phyloP scores from a whole-genome alignment of 2,888 invertebrate genomes.

The Hofmannophila pseudospretella region DNA sequence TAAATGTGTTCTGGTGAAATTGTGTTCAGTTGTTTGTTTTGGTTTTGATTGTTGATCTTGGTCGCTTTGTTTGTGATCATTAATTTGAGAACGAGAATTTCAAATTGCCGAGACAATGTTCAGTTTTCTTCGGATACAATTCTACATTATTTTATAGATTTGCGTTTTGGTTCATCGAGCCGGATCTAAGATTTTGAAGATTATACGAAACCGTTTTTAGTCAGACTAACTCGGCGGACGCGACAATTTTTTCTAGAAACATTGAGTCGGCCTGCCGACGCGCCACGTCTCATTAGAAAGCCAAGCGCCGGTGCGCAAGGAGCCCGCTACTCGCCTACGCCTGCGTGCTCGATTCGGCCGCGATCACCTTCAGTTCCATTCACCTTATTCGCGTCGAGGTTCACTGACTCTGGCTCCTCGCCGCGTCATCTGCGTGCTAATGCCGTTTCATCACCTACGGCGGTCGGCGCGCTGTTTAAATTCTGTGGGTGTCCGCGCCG shows the following conservation, averaged over 20 bases:
- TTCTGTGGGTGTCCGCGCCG: constrained; percentile 60
- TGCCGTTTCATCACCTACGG: constrained; percentile 61
- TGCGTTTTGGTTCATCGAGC: neutral
- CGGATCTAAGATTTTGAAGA: neutral
- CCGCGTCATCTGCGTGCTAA: constrained; percentile 69
- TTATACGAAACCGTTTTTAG: neutral
- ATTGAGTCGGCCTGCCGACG: constrained; percentile 14
- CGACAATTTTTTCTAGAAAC: neutral
- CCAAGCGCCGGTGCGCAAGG: constrained; percentile 59
- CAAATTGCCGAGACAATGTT: neutral
- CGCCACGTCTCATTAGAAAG: constrained; percentile 66
- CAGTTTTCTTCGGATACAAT: too few relatives aligned
- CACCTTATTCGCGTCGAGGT: constrained; percentile 72
- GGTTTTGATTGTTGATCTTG: too few relatives aligned
- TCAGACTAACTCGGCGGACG: neutral
- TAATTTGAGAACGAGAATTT: neutral
- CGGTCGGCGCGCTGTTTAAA: constrained; percentile 53
- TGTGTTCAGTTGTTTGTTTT: neutral
- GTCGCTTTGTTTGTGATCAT: too few relatives aligned
- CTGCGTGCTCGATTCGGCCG: constrained; percentile 56
- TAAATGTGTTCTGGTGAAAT: neutral
- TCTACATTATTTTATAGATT: neutral
- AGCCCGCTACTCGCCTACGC: constrained; percentile 41
- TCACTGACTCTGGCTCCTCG: constrained; percentile 69
- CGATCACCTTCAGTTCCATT: constrained; percentile 75